phyloP scores from a whole-genome alignment of 2,797 vertebrate genomes.

The Dermochelys coriacea region DNA sequence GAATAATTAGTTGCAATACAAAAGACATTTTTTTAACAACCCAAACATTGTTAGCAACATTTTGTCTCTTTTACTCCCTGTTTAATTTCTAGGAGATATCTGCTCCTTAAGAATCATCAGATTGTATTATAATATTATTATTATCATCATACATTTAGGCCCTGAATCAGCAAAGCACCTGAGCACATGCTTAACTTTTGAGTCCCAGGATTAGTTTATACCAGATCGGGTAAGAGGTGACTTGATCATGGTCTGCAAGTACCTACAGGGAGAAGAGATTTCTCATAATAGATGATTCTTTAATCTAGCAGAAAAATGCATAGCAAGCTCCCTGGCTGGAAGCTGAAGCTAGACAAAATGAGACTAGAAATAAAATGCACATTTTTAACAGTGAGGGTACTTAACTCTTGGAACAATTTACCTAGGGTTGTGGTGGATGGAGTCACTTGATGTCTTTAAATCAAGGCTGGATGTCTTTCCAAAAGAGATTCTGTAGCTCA shows the following conservation, averaged over 20 bases:
- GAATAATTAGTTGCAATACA: constrained; percentile 4
- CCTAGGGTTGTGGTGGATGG: not conserved
- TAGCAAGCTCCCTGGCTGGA: not conserved
- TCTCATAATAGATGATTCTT: not conserved
- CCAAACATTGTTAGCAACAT: not conserved
- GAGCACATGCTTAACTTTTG: not conserved
- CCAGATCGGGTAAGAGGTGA: not conserved
- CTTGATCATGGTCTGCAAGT: not conserved
- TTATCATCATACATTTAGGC: not conserved
- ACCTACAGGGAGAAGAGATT: not conserved
- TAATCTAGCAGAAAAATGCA: not conserved
- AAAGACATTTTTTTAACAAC: not conserved
- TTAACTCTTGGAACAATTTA: not conserved
- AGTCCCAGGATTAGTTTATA: not conserved
- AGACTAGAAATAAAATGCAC: not conserved
- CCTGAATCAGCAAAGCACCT: not conserved
- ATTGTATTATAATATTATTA: not conserved
- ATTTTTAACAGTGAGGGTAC: not conserved
- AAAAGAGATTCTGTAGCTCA: not conserved
- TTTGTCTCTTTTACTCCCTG: not conserved
- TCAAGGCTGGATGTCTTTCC: not conserved
- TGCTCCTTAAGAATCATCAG: not conserved
- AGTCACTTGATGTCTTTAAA: not conserved
- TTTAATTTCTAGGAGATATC: not conserved
- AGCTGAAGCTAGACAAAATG: not conserved